A percentile compares a stretch with the other conserved stretches of the same genome.
Evolutionary conservation across 2,888 invertebrate genomes (phyloP).

Genomic region (Meganola albula): DNA sequence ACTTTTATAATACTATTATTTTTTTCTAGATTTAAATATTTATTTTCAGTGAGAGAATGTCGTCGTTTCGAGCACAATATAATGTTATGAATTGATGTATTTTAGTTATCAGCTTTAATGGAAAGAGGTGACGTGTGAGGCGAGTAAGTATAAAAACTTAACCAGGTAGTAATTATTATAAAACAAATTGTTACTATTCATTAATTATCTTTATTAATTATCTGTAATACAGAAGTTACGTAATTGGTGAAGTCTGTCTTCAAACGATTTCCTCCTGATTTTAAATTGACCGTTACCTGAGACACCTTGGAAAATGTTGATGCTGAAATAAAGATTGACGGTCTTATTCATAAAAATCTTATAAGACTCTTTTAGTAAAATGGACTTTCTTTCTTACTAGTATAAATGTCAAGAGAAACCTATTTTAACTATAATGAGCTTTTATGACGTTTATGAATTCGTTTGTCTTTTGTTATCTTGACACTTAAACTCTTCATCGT

Average conservation of each 20-base stretch:
- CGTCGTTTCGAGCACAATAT: slow-evolving; percentile 7
- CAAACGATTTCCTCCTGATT: slow-evolving; percentile 76
- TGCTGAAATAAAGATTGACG: slow-evolving; percentile 71
- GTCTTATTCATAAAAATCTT: no score
- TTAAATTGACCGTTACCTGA: slow-evolving; percentile 77
- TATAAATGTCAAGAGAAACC: no score
- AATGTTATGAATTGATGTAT: slow-evolving; percentile 33
- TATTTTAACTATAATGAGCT: no score
- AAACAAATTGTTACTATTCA: no score
- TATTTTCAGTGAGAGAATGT: slow-evolving; percentile 13
- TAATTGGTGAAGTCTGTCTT: slow-evolving; percentile 77
- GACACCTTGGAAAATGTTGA: slow-evolving; percentile 78
- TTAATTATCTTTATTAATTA: slow-evolving; percentile 51
- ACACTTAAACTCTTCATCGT: no score
- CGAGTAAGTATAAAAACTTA: no score
- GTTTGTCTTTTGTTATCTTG: no score
- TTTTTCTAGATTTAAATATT: slow-evolving; percentile 19
- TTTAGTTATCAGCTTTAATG: slow-evolving; percentile 27
- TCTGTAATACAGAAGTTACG: slow-evolving; percentile 59
- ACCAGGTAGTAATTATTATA: no score
- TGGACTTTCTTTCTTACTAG: no score
- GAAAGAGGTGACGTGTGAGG: no score
- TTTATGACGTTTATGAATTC: no score
- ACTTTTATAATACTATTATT: slow-evolving; percentile 19
- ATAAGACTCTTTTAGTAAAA: no score